Percentiles rank a stretch among this genome's conserved stretches.
Conservation (phyloP, 2,113 vertebrate genomes). For the Microcebus lehilahytsara region DNA sequence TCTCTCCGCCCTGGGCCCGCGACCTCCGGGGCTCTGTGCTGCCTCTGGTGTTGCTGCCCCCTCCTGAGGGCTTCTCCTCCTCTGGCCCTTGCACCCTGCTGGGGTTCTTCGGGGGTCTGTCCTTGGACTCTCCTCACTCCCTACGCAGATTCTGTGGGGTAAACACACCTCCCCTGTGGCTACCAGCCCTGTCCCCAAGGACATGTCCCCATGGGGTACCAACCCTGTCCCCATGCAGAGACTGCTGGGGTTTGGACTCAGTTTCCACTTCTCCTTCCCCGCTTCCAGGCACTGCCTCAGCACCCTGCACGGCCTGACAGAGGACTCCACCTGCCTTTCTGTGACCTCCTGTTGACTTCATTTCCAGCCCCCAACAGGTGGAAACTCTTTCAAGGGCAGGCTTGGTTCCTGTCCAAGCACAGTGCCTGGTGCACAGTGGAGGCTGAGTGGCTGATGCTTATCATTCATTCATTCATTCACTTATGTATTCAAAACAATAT, state of each 20-base stretch:
- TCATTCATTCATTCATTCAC: neutral
- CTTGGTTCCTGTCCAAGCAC: neutral
- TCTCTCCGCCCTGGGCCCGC: neutral
- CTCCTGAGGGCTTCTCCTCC: neutral
- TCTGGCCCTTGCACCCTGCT: neutral
- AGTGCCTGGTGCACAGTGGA: neutral
- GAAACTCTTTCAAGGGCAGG: too few relatives aligned
- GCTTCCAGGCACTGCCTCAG: neutral
- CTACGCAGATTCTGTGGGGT: neutral
- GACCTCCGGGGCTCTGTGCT: neutral
- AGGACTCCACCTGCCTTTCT: neutral
- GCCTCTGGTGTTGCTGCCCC: neutral
- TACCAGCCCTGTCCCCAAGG: too few relatives aligned
- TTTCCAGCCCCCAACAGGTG: rapidly evolving
- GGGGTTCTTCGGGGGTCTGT: too few relatives aligned
- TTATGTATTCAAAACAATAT: neutral
- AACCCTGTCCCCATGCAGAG: rapidly evolving
- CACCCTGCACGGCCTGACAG: rapidly evolving
- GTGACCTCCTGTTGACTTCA: neutral
- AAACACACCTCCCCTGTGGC: rapidly evolving
- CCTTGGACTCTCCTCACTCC: neutral
- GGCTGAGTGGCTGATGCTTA: neutral
- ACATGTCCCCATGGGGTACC: too few relatives aligned
- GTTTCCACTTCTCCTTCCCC: neutral
- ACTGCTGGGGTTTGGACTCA: neutral